phyloP scores from a whole-genome alignment of 37 sponge, comb jelly and placozoan species.

The Ephydatia muelleri region DNA sequence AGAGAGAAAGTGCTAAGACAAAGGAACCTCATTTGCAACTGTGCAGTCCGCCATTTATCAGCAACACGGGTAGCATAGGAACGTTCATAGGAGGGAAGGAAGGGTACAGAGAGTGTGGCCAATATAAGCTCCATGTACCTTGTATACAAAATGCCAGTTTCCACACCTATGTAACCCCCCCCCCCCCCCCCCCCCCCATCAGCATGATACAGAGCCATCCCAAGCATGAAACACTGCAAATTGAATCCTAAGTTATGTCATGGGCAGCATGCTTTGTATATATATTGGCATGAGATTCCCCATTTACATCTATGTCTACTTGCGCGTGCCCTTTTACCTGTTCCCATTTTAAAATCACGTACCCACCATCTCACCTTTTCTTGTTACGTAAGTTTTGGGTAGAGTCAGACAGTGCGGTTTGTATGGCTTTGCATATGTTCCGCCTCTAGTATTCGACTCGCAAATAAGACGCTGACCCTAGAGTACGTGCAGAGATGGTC shows the following conservation, averaged over 20 bases:
- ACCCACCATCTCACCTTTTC: constrained; percentile 38
- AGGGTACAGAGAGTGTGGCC: constrained; percentile 7
- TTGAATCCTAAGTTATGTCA: background rate
- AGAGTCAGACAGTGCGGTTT: constrained; percentile 22
- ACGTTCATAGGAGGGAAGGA: constrained; percentile 5
- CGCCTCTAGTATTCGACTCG: background rate
- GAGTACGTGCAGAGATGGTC: background rate
- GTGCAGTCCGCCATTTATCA: no score
- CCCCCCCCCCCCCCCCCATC: background rate
- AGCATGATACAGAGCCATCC: no score
- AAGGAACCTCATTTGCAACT: no score
- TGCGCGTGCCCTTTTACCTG: background rate
- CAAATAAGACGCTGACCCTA: constrained; percentile 20
- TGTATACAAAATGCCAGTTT: background rate
- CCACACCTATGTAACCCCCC: no score
- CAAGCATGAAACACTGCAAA: background rate
- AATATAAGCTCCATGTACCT: background rate
- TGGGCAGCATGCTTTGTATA: background rate
- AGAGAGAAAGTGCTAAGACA: background rate
- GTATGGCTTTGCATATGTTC: constrained; percentile 28
- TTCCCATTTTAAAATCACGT: no score
- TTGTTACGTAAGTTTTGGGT: constrained; percentile 55
- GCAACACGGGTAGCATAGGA: background rate
- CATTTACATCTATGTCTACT: background rate
- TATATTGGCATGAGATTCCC: background rate